Evolutionary conservation across 2,113 vertebrate species (phyloP).

Genomic region (Pelmatolapia mariae): DNA sequence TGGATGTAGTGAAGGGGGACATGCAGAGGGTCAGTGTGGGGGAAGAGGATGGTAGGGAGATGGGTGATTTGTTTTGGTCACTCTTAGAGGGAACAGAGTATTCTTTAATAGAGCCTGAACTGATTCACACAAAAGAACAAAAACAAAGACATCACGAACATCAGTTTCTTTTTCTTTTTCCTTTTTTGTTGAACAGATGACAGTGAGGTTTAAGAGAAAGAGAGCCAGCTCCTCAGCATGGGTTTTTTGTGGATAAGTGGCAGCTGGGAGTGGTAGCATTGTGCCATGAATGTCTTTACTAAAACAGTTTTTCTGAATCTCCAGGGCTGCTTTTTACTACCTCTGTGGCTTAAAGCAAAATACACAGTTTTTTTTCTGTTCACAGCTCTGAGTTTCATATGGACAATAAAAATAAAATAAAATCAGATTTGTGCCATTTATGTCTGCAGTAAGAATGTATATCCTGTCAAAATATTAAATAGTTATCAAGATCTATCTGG

Average conservation of each 20-base stretch:
- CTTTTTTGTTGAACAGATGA: not conserved
- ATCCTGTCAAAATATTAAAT: not conserved
- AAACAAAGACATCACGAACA: not conserved
- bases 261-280: not conserved
- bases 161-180: not conserved
- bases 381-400: not conserved
- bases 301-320: not conserved
- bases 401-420: not conserved
- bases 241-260: not conserved
- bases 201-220: not conserved
- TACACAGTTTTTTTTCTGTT: fast-evolving
- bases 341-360: not conserved
- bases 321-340: not conserved
- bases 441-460: not conserved
- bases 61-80: not conserved
- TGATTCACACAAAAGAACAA: not conserved
- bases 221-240: not conserved
- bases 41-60: not conserved
- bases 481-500: not conserved
- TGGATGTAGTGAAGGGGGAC: not conserved
- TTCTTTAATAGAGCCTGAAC: not conserved
- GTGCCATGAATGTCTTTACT: not conserved
- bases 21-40: not conserved
- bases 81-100: not conserved
- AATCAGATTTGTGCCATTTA: not conserved